phyloP scores from a whole-genome alignment of 2,113 vertebrate species.

The Mesocricetus auratus region DNA sequence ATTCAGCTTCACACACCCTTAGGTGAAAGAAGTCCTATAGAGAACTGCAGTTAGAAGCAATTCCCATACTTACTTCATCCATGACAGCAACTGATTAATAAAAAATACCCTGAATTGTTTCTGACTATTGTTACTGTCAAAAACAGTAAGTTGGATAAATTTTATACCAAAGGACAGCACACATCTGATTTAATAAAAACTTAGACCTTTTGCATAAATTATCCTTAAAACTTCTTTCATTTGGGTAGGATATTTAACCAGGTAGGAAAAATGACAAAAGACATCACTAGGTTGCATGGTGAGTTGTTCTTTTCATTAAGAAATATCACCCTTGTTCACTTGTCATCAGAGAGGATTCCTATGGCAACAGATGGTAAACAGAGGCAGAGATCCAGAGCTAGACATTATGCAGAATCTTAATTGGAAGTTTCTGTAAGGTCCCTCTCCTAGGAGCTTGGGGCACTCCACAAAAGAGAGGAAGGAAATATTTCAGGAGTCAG shows the following conservation, averaged over 20 bases:
- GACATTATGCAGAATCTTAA: not conserved
- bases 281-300: not conserved
- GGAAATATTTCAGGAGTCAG: not conserved
- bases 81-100: not conserved
- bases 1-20: not conserved
- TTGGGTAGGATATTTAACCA: slow-evolving; percentile 7
- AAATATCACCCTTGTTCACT: not conserved
- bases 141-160: not conserved
- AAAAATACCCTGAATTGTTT: not conserved
- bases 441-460: not conserved
- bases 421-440: not conserved
- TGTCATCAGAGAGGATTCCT: not conserved
- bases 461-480: not conserved
- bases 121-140: not conserved
- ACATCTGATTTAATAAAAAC: not conserved
- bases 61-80: not conserved
- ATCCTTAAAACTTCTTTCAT: not conserved
- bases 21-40: not conserved
- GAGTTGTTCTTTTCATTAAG: not conserved
- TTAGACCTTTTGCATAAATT: not conserved
- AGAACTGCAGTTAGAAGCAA: not conserved
- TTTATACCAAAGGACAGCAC: not conserved
- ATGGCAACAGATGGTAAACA: not conserved
- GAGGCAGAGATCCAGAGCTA: not conserved
- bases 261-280: not conserved